phyloP scores from a whole-genome alignment of 2,888 invertebrate genomes.

The Alentia gelatinosa region DNA sequence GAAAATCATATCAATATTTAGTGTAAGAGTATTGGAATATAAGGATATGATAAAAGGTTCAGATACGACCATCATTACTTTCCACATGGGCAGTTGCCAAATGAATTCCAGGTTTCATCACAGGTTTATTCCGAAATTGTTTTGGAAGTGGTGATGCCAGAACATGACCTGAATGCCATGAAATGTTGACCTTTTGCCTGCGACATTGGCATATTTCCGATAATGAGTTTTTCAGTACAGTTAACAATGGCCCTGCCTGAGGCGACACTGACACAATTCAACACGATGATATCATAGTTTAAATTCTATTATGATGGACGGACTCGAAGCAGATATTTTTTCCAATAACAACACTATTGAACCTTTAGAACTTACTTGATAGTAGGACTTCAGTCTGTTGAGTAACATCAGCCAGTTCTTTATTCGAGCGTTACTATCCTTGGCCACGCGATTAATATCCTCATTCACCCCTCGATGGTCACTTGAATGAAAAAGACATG shows the following conservation, averaged over 20 bases:
- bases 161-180: background rate
- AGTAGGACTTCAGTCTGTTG: conserved; percentile 53
- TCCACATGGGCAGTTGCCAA: too few species aligned
- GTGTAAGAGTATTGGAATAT: too few species aligned
- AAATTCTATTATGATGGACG: too few species aligned
- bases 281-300: background rate
- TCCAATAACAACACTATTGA: background rate
- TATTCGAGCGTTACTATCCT: conserved; percentile 58
- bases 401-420: conserved; percentile 60
- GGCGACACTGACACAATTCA: background rate
- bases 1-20: background rate
- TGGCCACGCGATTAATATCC: conserved; percentile 53
- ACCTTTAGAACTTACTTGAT: conserved; percentile 49
- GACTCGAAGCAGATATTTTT: too few species aligned
- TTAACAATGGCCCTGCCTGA: background rate
- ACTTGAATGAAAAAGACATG: conserved; percentile 44
- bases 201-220: background rate
- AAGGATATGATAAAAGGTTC: too few species aligned
- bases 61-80: too few species aligned
- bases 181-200: background rate
- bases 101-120: too few species aligned
- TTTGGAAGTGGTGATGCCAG: background rate
- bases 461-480: conserved; percentile 53
- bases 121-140: too few species aligned
- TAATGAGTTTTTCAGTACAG: background rate